Evolutionary conservation across 2,797 vertebrate species (phyloP).

Genomic region (Cetoscarus ocellatus): DNA sequence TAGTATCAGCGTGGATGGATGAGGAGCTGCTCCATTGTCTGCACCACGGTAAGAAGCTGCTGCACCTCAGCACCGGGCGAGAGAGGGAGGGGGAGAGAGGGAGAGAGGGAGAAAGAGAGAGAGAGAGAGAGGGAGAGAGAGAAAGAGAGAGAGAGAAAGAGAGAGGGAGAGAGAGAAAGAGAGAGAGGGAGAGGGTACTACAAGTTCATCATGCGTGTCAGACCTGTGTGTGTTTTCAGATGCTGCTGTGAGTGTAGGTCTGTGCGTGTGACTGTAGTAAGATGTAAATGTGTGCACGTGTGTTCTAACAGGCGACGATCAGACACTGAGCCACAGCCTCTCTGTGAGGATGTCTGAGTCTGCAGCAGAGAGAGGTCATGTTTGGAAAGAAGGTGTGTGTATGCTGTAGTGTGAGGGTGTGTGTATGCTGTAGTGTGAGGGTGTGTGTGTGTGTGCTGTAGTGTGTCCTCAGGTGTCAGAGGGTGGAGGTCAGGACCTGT

Average conservation of each 20-base stretch:
- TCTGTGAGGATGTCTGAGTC: not conserved
- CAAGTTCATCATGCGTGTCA: conserved; percentile 28
- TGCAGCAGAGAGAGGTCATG: not conserved
- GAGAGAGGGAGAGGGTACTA: not conserved
- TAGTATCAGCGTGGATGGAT: conserved; percentile 53
- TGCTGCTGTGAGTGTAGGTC: not conserved
- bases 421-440: no score
- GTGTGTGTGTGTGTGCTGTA: no score
- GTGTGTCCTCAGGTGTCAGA: no score
- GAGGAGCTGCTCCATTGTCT: conserved; percentile 63
- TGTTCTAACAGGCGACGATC: no score
- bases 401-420: no score
- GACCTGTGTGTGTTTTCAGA: conserved; percentile 17
- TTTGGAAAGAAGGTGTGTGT: not conserved
- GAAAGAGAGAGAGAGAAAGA: no score
- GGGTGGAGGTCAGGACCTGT: no score
- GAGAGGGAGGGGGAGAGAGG: no score
- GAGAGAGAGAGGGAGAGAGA: no score
- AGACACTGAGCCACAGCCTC: no score
- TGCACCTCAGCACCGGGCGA: conserved; percentile 11
- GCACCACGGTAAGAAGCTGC: conserved; percentile 68
- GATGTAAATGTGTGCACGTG: not conserved
- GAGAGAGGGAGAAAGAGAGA: no score
- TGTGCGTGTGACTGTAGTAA: not conserved
- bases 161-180: no score